These are phyloP conservation scores for Capricornis sumatraensis DNA, from an alignment of 2,113 vertebrate species.

Conservation along the genomic window DNA sequence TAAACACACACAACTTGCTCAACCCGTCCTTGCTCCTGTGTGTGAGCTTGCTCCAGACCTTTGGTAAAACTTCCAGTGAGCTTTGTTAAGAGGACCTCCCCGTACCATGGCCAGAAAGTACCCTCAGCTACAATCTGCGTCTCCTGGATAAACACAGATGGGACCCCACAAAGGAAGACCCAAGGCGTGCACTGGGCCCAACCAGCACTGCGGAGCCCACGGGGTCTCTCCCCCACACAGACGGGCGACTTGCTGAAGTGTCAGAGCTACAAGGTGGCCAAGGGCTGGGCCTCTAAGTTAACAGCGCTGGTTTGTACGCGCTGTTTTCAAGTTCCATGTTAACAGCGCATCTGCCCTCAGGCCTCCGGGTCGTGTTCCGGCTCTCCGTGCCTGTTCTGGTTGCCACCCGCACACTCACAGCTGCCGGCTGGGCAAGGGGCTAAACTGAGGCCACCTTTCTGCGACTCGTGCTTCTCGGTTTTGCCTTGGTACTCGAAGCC, in stretches of 20 bases:
- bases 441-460: slow-evolving; percentile 86
- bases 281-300: rapidly evolving
- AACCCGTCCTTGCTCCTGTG: background rate
- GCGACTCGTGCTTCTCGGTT: slow-evolving; percentile 95
- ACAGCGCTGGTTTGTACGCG: background rate
- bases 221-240: rapidly evolving
- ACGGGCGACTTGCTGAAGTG: rapidly evolving
- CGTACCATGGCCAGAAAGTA: rapidly evolving
- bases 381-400: rapidly evolving
- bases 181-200: background rate
- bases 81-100: rapidly evolving
- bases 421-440: background rate
- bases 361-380: rapidly evolving
- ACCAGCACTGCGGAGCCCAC: rapidly evolving
- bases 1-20: rapidly evolving
- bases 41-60: background rate
- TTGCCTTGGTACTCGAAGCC: slow-evolving; percentile 97
- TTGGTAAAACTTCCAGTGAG: rapidly evolving
- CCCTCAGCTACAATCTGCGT: rapidly evolving
- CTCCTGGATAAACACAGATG: rapidly evolving
- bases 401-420: rapidly evolving
- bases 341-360: background rate
- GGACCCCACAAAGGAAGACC: rapidly evolving
- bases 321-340: rapidly evolving
- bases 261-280: rapidly evolving